Conservation (phyloP, 2,888 invertebrate genomes). For the Heliconius charithonia region DNA sequence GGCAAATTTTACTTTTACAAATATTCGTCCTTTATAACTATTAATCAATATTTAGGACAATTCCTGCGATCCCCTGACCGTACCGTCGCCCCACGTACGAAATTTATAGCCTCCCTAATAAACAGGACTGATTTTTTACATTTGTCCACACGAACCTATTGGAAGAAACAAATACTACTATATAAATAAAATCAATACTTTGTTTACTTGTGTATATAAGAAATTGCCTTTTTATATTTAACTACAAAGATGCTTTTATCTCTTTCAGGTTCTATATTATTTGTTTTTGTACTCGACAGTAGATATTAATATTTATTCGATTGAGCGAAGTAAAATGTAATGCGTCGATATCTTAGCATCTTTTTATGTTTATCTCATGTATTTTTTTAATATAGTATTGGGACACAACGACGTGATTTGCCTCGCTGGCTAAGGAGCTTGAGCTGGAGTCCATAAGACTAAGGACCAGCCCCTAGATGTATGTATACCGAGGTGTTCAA, state of each 20-base stretch:
- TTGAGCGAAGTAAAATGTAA: neutral
- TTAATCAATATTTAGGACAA: conserved; percentile 49
- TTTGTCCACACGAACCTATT: conserved; percentile 33
- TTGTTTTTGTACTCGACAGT: neutral
- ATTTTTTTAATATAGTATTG: too few relatives aligned
- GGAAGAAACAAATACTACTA: conserved; percentile 5
- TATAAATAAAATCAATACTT: neutral
- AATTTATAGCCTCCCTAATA: conserved; percentile 78
- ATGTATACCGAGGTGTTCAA: neutral
- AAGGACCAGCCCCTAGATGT: neutral
- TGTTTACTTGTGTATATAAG: neutral
- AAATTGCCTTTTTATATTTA: neutral
- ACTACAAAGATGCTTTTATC: conserved; percentile 3
- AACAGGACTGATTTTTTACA: conserved; percentile 75
- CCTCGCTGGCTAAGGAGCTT: neutral
- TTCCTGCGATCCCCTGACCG: conserved; percentile 62
- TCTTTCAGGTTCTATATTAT: neutral
- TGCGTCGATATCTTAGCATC: neutral
- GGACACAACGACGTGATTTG: too few relatives aligned
- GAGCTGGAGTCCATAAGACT: too few relatives aligned
- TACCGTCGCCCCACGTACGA: conserved; percentile 69
- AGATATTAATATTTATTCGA: neutral
- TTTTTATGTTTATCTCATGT: neutral
- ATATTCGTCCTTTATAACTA: conserved; percentile 35
- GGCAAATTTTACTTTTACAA: too few relatives aligned